Conservation (phyloP, 2,797 vertebrate genomes). For the Denticeps clupeoides region DNA sequence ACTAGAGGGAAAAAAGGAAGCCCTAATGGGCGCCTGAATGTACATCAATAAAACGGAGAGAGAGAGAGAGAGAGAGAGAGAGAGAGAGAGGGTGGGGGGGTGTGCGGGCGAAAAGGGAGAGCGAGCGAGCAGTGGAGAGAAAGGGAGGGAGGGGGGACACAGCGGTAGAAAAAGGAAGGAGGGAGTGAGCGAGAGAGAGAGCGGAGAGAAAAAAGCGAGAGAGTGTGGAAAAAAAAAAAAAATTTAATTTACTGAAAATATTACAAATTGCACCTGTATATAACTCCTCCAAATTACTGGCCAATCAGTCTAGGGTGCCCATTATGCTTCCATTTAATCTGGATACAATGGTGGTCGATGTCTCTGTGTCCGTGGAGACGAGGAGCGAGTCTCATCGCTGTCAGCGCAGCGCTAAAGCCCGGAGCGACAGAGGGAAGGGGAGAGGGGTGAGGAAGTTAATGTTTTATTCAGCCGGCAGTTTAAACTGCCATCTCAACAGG, state of each 20-base stretch:
- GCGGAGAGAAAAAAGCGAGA: slow-evolving; percentile 38
- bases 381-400: slow-evolving; percentile 82
- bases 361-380: slow-evolving; percentile 90
- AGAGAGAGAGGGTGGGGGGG: slow-evolving; percentile 30
- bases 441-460: slow-evolving; percentile 64
- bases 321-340: slow-evolving; percentile 99
- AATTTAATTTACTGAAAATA: slow-evolving; percentile 99
- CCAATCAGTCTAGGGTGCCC: slow-evolving; percentile 99
- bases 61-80: slow-evolving; percentile 45
- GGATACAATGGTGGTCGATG: slow-evolving; percentile 99
- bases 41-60: slow-evolving; percentile 99
- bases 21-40: slow-evolving; percentile 99
- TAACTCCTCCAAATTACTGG: slow-evolving; percentile 99
- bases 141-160: slow-evolving; percentile 43
- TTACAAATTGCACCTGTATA: slow-evolving; percentile 99
- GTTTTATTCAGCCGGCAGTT: slow-evolving; percentile 97
- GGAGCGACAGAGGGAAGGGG: slow-evolving; percentile 47
- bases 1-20: slow-evolving; percentile 97
- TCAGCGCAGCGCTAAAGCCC: slow-evolving; percentile 80
- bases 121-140: slow-evolving; percentile 50
- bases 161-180: slow-evolving; percentile 59
- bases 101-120: slow-evolving; percentile 23
- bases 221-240: slow-evolving; percentile 70
- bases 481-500: slow-evolving; percentile 88
- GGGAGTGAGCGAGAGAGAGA: slow-evolving; percentile 31